Base-by-base conservation (phyloP, 2,888 invertebrate species). In the Maniola hyperantus region DNA sequence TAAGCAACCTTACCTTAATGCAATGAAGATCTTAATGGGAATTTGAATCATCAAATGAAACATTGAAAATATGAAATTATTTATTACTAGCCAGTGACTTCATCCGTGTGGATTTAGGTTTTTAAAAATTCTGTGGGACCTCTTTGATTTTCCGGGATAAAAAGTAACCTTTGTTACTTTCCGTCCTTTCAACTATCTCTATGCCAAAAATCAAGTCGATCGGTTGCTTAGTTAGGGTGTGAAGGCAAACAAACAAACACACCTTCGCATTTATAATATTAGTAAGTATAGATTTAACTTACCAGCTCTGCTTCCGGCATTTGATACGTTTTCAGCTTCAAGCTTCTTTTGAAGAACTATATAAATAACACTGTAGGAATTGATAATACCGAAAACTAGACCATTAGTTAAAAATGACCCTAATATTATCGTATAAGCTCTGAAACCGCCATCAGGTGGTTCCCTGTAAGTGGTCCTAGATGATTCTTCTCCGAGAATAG, bases 321-420 rank as follows among this genome's bases (percentile, higher is more conserved):
- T 96, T 5, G 92, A 84, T 55, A 95, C 94, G 18, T 95, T 95
- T 66, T 93, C 93, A n/a, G 88, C 87, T 67, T 91, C 83, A 68
- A 97, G 89, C 76, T 94, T 93, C 60, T 94, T 93, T 76, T 94
- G 93, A 54, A 97, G 93, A 72, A 95, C 94, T 7, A 93, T 92
- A 82, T 96, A 97, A 72, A 98, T 93, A 36, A 97, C 95, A 74
- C 97, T 96, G 82, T 96, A 97, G 0, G 96, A 96, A 90, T 98
- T 98, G 79, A 98, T 97, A 54, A 97, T 95, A 57, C 98, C 97
- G 85, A 98, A 98, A 62, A 98, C 93, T 61, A 98, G 95, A 6
- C 98, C 98, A 86, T 98, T 98, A 78, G 96, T 96, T 67, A 97
- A 91, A 85, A 98, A 97, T 67, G 98, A 97, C 53, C 95, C 97